Percentiles rank a stretch among this genome's conserved stretches.
phyloP scores from a whole-genome alignment of 2,888 invertebrate genomes.

The Sarcophaga variegata region DNA sequence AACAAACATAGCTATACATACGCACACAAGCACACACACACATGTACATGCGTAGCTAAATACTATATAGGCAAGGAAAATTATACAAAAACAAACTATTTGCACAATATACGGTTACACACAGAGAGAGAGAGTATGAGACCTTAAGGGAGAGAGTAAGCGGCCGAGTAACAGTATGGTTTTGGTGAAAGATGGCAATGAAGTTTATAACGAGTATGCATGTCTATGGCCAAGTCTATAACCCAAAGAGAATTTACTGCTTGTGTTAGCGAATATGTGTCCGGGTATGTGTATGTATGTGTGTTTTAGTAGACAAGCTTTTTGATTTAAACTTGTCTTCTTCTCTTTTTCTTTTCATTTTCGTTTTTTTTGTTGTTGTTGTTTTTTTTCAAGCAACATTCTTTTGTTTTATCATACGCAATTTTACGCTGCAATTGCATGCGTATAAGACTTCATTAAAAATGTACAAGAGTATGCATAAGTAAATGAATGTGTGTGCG shows the following conservation, averaged over 20 bases:
- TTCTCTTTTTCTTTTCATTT: constrained; percentile 36
- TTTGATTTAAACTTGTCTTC: constrained; percentile 58
- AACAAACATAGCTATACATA: background rate
- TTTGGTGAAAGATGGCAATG: constrained; percentile 64
- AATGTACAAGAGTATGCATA: background rate
- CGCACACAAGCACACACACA: background rate
- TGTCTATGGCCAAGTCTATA: constrained; percentile 28
- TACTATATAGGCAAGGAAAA: constrained; percentile 1
- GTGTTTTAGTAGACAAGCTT: constrained; percentile 56
- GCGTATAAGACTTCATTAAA: constrained; percentile 46
- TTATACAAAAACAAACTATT: constrained; percentile 19
- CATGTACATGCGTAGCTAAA: background rate
- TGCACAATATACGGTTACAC: background rate
- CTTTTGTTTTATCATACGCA: constrained; percentile 68
- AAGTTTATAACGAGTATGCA: constrained; percentile 50
- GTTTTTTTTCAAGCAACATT: constrained; percentile 10
- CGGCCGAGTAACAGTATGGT: constrained; percentile 9
- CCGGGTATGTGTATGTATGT: background rate
- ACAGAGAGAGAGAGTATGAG: background rate
- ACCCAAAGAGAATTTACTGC: background rate
- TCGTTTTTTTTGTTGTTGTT: constrained; percentile 22
- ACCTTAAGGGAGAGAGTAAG: too few relatives aligned
- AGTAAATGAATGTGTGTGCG: background rate
- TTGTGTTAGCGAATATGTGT: constrained; percentile 6
- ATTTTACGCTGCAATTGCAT: constrained; percentile 69